Base-by-base conservation (phyloP, 37 sponge, comb jelly and placozoan species). In the Mnemiopsis leidyi region DNA sequence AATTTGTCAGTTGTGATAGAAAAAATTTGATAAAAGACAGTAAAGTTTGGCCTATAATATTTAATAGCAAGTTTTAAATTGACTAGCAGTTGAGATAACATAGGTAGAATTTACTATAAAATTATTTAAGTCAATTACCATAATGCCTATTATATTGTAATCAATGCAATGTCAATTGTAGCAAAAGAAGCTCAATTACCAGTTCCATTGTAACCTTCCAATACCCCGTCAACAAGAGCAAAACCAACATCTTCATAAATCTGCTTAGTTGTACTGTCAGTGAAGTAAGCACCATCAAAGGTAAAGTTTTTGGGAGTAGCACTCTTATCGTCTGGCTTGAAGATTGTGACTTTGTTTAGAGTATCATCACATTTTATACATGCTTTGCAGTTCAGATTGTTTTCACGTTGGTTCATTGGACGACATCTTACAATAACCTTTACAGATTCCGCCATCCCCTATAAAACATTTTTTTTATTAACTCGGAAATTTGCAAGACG, bases 351-450 rank as follows among this genome's bases (percentile, higher is more conserved):
- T 93, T 96, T 97, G 20, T 92, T 94, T 23, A 94, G 95, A 30
- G 92, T 20, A 0, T 94, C 93, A 68, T 96, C 96, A 95, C 97
- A 96, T 13, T 39, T 36, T 0, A 98, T 76, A 69, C 94, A 79
- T 48, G 94, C 94, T 69, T 93, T 85, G 76, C 96, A 98, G 40
- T 94, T 93, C 68, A 98, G 93, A 16, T 95, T 93, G 16, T 93
- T 88, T 68, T 98, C 99, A 40, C 99, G 93, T 75, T 95, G 93
- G 88, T 98, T 98, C 82, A 97, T 68, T 21, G 99, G 99, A 20
- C 99, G 94, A 83, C 99, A 98, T 9, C 99, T 93, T 29, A 97
- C 97, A 16, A 98, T 96, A 32, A 98, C 99, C 69, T 95, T 97
- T 28, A 98, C 99, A 38, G 96, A 94, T 73, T 98, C 99, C 9